A percentile compares a stretch with the other conserved stretches of the same genome.
Evolutionary conservation across 2,797 vertebrate genomes (phyloP).

Genomic region (Ptychobarbus kaznakovi): DNA sequence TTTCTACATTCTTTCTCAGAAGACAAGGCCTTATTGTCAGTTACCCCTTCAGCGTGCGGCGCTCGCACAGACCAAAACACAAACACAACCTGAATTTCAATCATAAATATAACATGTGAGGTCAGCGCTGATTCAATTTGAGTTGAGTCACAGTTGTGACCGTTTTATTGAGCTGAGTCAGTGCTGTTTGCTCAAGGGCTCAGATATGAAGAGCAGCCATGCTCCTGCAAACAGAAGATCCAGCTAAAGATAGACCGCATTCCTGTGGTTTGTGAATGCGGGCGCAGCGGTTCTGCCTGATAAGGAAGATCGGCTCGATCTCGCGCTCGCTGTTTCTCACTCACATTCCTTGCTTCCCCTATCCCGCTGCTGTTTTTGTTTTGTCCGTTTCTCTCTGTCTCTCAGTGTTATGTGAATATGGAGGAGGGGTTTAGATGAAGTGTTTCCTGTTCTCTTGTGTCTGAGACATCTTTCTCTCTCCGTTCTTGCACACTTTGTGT

Average conservation of each 20-base stretch:
- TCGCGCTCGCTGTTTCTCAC: constrained; percentile 30
- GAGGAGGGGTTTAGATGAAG: constrained; percentile 23
- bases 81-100: constrained; percentile 10
- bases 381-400: not conserved
- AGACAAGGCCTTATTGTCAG: constrained; percentile 33
- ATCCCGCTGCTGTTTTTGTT: constrained; percentile 16
- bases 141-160: constrained; percentile 46
- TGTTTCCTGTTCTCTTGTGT: constrained; percentile 43
- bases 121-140: constrained; percentile 34
- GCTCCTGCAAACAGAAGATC: constrained; percentile 51
- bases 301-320: constrained; percentile 47
- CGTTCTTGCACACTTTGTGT: not conserved
- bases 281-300: constrained; percentile 36
- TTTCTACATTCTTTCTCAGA: constrained; percentile 40
- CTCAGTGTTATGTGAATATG: constrained; percentile 25
- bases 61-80: not conserved
- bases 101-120: constrained; percentile 24
- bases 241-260: constrained; percentile 44
- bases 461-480: constrained; percentile 20
- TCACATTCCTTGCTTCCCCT: constrained; percentile 25
- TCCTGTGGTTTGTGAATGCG: constrained; percentile 45
- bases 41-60: not conserved
- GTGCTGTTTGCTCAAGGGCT: constrained; percentile 44
- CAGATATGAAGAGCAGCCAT: constrained; percentile 36
- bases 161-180: constrained; percentile 52